phyloP scores from a whole-genome alignment of 1,140 invertebrate species.

The Drosophila nebulosa region DNA sequence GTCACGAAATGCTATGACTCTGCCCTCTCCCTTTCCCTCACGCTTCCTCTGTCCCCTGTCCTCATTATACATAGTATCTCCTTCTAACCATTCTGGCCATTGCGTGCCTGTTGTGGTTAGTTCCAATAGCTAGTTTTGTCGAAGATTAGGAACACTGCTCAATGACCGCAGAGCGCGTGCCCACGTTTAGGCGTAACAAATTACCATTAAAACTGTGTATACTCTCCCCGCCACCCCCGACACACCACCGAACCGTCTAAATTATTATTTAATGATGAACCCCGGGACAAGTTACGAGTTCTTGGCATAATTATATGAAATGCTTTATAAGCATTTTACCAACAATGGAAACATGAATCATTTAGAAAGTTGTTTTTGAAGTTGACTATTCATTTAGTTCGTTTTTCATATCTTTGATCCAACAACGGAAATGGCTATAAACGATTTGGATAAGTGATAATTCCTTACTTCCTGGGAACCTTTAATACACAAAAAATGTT shows the following conservation, averaged over 20 bases:
- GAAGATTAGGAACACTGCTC: conserved; percentile 36
- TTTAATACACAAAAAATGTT: no score
- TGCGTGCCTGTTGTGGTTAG: conserved; percentile 66
- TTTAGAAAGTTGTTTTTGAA: not conserved
- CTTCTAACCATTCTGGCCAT: conserved; percentile 14
- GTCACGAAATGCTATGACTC: conserved; percentile 59
- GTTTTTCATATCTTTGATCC: conserved; percentile 34
- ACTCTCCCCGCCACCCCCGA: not conserved
- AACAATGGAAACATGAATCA: not conserved
- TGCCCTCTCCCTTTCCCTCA: not conserved
- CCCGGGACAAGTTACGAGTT: conserved; percentile 28
- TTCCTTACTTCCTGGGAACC: not conserved
- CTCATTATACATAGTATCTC: not conserved
- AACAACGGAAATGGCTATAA: conserved; percentile 18
- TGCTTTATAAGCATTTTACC: conserved; percentile 5
- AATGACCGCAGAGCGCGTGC: conserved; percentile 59
- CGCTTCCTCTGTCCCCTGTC: conserved; percentile 7
- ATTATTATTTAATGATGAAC: conserved; percentile 77
- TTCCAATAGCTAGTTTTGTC: conserved; percentile 45
- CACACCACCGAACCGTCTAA: conserved; percentile 22
- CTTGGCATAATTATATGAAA: conserved; percentile 49
- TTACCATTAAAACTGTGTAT: conserved; percentile 65
- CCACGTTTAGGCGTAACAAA: conserved; percentile 80
- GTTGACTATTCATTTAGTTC: not conserved
- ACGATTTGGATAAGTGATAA: conserved; percentile 28